These are phyloP conservation scores for Bufo gargarizans DNA, from an alignment of 2,113 vertebrate genomes.

Conservation along the genomic window DNA sequence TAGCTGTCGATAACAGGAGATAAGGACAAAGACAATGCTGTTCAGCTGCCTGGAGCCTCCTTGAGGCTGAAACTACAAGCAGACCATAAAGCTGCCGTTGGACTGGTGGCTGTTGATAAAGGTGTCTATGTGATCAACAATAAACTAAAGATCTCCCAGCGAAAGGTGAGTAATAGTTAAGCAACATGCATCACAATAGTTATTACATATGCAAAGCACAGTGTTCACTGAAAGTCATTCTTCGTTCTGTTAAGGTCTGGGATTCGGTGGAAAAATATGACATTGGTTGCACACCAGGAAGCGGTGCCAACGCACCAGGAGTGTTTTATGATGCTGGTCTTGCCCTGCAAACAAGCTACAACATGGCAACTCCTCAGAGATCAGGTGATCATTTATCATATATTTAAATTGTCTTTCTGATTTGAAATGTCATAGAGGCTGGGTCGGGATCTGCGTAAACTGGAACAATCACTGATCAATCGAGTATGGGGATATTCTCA, in stretches of 20 bases:
- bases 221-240: neutral
- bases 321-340: slow-evolving; percentile 86
- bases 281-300: slow-evolving; percentile 82
- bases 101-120: slow-evolving; percentile 60
- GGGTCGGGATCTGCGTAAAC: too few relatives aligned
- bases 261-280: slow-evolving; percentile 79
- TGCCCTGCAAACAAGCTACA: slow-evolving; percentile 67
- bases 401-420: too few relatives aligned
- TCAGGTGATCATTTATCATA: slow-evolving; percentile 64
- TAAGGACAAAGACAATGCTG: neutral
- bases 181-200: neutral
- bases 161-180: slow-evolving; percentile 43
- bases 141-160: slow-evolving; percentile 58
- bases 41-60: neutral
- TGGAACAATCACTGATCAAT: too few relatives aligned
- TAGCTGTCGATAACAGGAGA: neutral
- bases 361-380: slow-evolving; percentile 61
- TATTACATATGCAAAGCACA: neutral
- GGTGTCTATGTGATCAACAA: slow-evolving; percentile 54
- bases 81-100: slow-evolving; percentile 55
- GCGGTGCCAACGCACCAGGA: slow-evolving; percentile 70
- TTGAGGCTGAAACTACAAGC: slow-evolving; percentile 39
- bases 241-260: slow-evolving; percentile 77
- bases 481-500: too few relatives aligned
- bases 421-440: too few relatives aligned